Percentiles rank a stretch among this genome's conserved stretches.
Evolutionary conservation across 2,888 invertebrate genomes (phyloP).

Genomic region (Philhelius pedissequus): DNA sequence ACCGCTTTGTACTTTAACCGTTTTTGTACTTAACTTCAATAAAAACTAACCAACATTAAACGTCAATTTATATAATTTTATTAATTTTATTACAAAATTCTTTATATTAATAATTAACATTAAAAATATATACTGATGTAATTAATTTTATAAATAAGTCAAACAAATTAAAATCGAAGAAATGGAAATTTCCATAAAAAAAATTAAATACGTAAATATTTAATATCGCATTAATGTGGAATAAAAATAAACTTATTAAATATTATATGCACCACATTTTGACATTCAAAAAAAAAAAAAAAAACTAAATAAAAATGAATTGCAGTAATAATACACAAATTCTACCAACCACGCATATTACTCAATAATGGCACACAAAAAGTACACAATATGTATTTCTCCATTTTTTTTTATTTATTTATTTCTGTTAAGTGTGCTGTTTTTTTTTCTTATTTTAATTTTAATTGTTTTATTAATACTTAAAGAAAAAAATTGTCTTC

Average conservation of each 20-base stretch:
- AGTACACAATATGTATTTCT: background rate
- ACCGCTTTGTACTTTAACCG: background rate
- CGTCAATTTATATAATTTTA: slow-evolving; percentile 20
- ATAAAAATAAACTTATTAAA: background rate
- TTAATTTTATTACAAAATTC: slow-evolving; percentile 43
- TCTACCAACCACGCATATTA: slow-evolving; percentile 29
- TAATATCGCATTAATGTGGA: background rate
- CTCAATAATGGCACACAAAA: slow-evolving; percentile 63
- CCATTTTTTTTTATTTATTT: slow-evolving; percentile 10
- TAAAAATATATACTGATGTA: slow-evolving; percentile 18
- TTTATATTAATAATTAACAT: slow-evolving; percentile 11
- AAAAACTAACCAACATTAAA: background rate
- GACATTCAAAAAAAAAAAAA: background rate
- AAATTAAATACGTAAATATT: background rate
- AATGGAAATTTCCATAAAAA: background rate
- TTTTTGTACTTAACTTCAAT: background rate
- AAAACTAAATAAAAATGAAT: background rate
- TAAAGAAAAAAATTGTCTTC: slow-evolving; percentile 58
- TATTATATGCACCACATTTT: slow-evolving; percentile 2
- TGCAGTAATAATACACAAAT: slow-evolving; percentile 18
- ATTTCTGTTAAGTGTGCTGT: slow-evolving; percentile 39
- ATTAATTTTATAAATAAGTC: slow-evolving; percentile 54
- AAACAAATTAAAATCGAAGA: background rate
- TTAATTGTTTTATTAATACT: slow-evolving; percentile 49
- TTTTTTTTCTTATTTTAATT: background rate